Conservation (phyloP, 2,113 vertebrate genomes). For the Gila orcuttii region DNA sequence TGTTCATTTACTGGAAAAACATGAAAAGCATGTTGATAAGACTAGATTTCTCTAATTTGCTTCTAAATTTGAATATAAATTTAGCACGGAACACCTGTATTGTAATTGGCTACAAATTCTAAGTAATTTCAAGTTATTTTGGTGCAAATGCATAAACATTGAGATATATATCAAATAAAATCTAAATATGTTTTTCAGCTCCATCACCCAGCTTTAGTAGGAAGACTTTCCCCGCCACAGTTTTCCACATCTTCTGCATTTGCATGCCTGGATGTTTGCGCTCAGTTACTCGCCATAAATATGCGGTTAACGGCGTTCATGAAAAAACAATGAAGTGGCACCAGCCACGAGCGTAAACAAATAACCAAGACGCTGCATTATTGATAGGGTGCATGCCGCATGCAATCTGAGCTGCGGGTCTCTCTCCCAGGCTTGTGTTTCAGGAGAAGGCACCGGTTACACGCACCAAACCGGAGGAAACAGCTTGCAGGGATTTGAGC, state of each 20-base stretch:
- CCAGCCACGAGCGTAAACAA: conserved; percentile 71
- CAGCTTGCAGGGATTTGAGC: conserved; percentile 41
- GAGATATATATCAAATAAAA: background rate
- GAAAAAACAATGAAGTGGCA: conserved; percentile 72
- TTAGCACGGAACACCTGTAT: background rate
- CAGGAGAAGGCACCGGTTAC: background rate
- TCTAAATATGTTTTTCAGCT: background rate
- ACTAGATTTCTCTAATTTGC: background rate
- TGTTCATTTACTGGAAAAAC: background rate
- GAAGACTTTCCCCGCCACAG: background rate
- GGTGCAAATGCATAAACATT: background rate
- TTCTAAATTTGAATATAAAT: too few relatives aligned
- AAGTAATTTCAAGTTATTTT: background rate
- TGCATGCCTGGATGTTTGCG: conserved; percentile 43
- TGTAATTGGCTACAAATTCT: background rate
- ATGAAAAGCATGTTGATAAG: background rate
- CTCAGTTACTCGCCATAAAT: conserved; percentile 70
- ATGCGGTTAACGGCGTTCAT: conserved; percentile 72
- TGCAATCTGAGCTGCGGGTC: conserved; percentile 33
- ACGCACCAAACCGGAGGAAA: background rate
- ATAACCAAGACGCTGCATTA: conserved; percentile 67
- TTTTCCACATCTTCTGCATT: conserved; percentile 19
- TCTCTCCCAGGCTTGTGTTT: background rate
- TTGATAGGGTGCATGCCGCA: conserved; percentile 56
- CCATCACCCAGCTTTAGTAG: background rate